These are phyloP conservation scores for Neopelma chrysocephalum DNA, from an alignment of 2,797 vertebrate genomes.

Conservation along the genomic window DNA sequence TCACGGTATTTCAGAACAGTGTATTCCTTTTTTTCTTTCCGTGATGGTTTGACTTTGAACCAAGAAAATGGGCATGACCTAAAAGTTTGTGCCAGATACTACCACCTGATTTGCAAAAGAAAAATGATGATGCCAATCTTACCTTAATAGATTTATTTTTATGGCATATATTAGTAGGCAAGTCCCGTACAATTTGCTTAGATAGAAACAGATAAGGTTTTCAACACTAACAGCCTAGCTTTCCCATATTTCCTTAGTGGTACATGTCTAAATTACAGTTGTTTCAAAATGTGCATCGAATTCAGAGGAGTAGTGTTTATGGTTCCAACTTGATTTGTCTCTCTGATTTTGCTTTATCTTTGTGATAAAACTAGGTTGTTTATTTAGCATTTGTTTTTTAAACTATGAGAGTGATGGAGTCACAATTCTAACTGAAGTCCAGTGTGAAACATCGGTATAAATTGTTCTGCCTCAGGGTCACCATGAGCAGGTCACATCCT, in stretches of 20 bases:
- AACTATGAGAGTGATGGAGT: background rate
- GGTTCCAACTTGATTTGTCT: background rate
- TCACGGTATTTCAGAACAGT: background rate
- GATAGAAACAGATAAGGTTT: background rate
- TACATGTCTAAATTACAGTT: background rate
- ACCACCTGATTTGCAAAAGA: background rate
- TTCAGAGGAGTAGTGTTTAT: slow-evolving; percentile 7
- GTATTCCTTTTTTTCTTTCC: background rate
- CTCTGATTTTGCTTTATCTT: slow-evolving; percentile 13
- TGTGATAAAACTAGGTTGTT: background rate
- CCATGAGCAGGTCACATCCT: background rate
- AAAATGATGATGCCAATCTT: background rate
- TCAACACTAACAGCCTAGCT: background rate
- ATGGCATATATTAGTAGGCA: background rate
- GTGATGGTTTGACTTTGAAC: background rate
- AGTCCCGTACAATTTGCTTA: background rate
- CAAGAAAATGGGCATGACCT: background rate
- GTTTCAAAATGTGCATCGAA: background rate
- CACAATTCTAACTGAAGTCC: slow-evolving; percentile 8
- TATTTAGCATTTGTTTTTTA: background rate
- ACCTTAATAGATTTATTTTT: background rate
- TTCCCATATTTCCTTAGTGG: background rate
- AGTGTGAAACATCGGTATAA: background rate
- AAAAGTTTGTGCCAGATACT: background rate
- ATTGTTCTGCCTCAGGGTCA: background rate